Evolutionary conservation across 2,113 vertebrate species (phyloP), one percentile per base, ranked within the genome.

Genomic region (Nannobrachium achirus): DNA sequence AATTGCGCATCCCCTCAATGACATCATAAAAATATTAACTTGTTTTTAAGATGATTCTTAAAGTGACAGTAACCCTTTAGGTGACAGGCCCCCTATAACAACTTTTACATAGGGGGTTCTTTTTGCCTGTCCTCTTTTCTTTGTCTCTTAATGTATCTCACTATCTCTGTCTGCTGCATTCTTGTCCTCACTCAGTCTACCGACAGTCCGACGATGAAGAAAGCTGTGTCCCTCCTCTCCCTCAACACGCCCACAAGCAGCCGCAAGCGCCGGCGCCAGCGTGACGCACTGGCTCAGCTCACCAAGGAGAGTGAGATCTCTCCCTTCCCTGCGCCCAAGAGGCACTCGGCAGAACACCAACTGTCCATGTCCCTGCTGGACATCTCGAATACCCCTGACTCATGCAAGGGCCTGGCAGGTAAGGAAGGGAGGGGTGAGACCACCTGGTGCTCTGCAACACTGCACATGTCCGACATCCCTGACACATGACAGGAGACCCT

Each of bases 381-480:
- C 89, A 96, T 98, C 82, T 98, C 97, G 39, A 98, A 98, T 81
- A 99, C 98, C 10, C 96, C 97, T 0, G 98, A 99, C 3, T 94
- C 95, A 0, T 93, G 92, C 81, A 82, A 92, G 72, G 69, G 89
- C 16, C 89, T 85, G 15, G 89, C 92, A 94, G 97, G 98, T 98
- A 91, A 83, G 84, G 40, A 2, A 0, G 50, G 8, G 6, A 40
- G 46, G 11, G 25, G 0, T 13, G 14, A n/a, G 14, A 39, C 66
- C 53, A 4, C 16, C 15, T 1, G 2, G 15, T 9, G 9, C 16
- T 15, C 16, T 4, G 51, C 15, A 18, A 13, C 70, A 66, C 8
- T 16, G n/a, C 46, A 76, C 48, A 25, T 7, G 10, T 10, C 51
- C 2, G 25, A 20, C 18, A 19, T 10, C 10, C 15, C 15, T 4